phyloP scores from a whole-genome alignment of 2,113 vertebrate species.

The Gnathonemus echidnorhynchus region DNA sequence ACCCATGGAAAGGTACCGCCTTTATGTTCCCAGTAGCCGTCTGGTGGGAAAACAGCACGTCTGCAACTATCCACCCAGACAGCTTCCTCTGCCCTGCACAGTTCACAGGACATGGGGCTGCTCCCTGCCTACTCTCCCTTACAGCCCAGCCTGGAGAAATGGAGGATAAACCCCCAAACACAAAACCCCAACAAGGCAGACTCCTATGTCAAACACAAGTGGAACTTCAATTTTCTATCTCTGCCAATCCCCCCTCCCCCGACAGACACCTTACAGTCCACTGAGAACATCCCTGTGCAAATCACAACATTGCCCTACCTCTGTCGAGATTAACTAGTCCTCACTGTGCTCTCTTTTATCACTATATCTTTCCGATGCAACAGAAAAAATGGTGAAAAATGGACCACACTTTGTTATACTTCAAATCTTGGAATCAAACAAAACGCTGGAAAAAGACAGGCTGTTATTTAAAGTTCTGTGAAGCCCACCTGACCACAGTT shows the following conservation, averaged over 20 bases:
- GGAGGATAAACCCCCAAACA: slow-evolving; percentile 20
- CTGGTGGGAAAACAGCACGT: slow-evolving; percentile 39
- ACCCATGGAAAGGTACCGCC: not conserved
- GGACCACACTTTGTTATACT: not conserved
- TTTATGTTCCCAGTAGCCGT: slow-evolving; percentile 23
- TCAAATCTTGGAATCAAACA: not conserved
- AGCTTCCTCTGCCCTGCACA: slow-evolving; percentile 16
- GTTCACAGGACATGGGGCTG: slow-evolving; percentile 21
- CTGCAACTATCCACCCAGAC: slow-evolving; percentile 23
- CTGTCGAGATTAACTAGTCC: not conserved
- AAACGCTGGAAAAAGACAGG: not conserved
- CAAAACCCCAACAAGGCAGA: slow-evolving; percentile 39
- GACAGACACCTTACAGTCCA: not conserved
- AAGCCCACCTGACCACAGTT: not conserved
- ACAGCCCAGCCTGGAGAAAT: slow-evolving; percentile 36
- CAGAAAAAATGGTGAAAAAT: not conserved
- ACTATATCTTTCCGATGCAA: not conserved
- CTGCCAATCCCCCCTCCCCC: not conserved
- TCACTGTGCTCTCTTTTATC: not conserved
- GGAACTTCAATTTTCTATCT: slow-evolving; percentile 5
- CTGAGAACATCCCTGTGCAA: not conserved
- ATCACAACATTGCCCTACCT: not conserved
- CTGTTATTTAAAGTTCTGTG: not conserved
- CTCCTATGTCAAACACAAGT: slow-evolving; percentile 21
- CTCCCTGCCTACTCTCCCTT: slow-evolving; percentile 31